These are phyloP conservation scores for Sinocyclocheilus anshuiensis DNA, from an alignment of 2,113 vertebrate genomes.

Conservation along the genomic window DNA sequence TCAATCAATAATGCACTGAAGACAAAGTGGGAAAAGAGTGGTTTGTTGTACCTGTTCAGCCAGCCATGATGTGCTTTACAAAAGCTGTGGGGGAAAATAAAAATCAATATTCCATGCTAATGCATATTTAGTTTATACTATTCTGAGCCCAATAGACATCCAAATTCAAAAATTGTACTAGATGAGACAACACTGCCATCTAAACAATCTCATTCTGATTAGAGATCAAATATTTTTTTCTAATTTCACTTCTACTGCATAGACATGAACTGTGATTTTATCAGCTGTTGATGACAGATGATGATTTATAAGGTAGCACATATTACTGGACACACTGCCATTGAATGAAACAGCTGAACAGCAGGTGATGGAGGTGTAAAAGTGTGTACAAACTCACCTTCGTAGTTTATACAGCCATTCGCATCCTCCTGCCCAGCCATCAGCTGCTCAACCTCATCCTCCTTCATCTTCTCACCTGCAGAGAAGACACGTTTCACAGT, in stretches of 20 bases:
- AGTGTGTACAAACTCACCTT: slow-evolving; percentile 58
- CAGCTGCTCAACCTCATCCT: slow-evolving; percentile 80
- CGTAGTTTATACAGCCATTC: slow-evolving; percentile 83
- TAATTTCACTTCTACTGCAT: background rate
- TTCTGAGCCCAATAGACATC: background rate
- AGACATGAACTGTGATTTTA: background rate
- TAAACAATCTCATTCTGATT: background rate
- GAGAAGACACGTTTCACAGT: background rate
- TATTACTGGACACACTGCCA: background rate
- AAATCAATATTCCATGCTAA: background rate
- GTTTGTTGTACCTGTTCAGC: slow-evolving; percentile 60
- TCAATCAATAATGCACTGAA: background rate
- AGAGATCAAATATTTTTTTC: background rate
- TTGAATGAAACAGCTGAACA: background rate
- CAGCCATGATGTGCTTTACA: slow-evolving; percentile 79
- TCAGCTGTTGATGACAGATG: background rate
- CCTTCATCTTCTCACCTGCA: slow-evolving; percentile 81
- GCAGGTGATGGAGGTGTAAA: background rate
- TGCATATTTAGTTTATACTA: background rate
- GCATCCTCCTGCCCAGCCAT: slow-evolving; percentile 82
- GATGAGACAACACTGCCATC: background rate
- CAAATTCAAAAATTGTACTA: no score
- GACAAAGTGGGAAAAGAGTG: background rate
- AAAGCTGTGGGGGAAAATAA: slow-evolving; percentile 61
- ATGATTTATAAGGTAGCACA: background rate